Percentiles rank a stretch among this genome's conserved stretches.
These are phyloP conservation scores for Lycaena phlaeas DNA, from an alignment of 2,888 invertebrate species.

Conservation along the genomic window DNA sequence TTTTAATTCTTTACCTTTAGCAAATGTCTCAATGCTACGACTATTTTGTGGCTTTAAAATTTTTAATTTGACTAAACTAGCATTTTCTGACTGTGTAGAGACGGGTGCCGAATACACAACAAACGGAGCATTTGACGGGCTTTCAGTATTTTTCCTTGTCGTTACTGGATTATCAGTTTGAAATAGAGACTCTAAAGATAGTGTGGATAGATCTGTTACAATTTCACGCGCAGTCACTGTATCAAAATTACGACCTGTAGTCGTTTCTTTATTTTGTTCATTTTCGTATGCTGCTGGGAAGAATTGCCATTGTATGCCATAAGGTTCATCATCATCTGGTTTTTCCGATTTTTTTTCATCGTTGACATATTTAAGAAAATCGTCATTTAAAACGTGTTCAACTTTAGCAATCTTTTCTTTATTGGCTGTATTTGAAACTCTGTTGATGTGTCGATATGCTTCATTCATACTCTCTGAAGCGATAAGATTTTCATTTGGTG, in stretches of 20 bases:
- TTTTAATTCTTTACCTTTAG: constrained; percentile 53
- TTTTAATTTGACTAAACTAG: constrained; percentile 43
- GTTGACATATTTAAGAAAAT: constrained; percentile 52
- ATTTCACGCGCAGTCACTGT: constrained; percentile 49
- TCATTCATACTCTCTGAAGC: constrained; percentile 68
- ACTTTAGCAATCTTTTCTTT: constrained; percentile 28
- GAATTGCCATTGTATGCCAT: constrained; percentile 51
- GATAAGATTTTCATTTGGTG: constrained; percentile 55
- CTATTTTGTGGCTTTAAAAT: constrained; percentile 43
- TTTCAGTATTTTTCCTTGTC: constrained; percentile 34
- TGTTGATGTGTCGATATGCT: constrained; percentile 54
- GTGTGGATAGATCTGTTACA: constrained; percentile 74
- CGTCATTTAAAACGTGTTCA: constrained; percentile 41
- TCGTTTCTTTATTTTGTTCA: constrained; percentile 37
- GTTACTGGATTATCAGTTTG: constrained; percentile 62
- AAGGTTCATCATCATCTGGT: constrained; percentile 28
- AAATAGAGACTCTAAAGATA: constrained; percentile 79
- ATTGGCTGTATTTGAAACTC: constrained; percentile 26
- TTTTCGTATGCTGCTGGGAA: constrained; percentile 65
- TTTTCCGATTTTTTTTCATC: constrained; percentile 46
- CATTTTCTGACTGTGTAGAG: constrained; percentile 40
- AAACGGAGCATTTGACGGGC: constrained; percentile 46
- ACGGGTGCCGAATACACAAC: constrained; percentile 60
- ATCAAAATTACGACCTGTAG: constrained; percentile 43
- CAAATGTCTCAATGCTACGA: constrained; percentile 47